phyloP scores from a whole-genome alignment of 1,140 invertebrate genomes.

The Paramacrobiotus metropolitanus region DNA sequence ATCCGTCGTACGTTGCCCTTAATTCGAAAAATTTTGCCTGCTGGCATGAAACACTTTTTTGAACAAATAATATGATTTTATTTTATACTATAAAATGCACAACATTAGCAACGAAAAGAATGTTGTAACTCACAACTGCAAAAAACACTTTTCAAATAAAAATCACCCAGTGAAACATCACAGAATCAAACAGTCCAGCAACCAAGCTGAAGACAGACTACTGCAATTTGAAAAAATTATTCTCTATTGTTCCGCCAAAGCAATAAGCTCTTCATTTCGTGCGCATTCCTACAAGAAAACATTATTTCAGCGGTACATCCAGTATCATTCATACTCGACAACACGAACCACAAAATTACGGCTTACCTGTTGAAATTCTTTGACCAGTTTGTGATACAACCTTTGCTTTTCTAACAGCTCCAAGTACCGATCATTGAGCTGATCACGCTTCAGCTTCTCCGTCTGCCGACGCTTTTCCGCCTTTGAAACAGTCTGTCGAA shows the following conservation, averaged over 20 bases:
- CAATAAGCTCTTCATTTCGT: neutral
- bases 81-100: no score
- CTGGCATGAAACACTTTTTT: no score
- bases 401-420: conserved; percentile 50
- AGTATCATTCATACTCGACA: no score
- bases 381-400: conserved; percentile 55
- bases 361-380: conserved; percentile 36
- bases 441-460: conserved; percentile 44
- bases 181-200: neutral
- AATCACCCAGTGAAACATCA: neutral
- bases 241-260: neutral
- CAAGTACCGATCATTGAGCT: conserved; percentile 40
- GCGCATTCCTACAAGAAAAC: neutral
- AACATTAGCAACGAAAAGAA: no score
- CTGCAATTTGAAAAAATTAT: neutral
- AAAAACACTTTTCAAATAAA: no score
- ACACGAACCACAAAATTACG: no score
- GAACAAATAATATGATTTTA: no score
- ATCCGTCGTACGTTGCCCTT: no score
- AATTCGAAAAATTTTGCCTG: no score
- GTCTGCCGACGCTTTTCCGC: conserved; percentile 33
- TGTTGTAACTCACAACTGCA: no score
- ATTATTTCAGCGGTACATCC: no score
- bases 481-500: conserved; percentile 53
- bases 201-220: no score